Evolutionary conservation across 2,888 invertebrate species (phyloP).

Genomic region (Drosophila niveifrons): DNA sequence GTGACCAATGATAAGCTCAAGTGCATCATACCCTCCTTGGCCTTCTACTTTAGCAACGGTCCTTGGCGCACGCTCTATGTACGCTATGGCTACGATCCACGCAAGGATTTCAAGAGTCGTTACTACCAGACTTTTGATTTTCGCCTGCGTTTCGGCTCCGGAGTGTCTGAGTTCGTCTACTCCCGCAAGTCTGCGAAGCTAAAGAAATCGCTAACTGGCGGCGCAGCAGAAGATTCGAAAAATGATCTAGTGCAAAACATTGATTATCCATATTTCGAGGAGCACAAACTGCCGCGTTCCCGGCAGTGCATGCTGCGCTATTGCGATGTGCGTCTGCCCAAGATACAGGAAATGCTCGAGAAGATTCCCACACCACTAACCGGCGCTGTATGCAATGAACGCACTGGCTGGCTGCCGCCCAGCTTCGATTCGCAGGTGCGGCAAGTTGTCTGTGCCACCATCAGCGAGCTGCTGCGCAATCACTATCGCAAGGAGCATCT

Average conservation of each 20-base stretch:
- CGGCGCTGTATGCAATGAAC: conserved; percentile 89
- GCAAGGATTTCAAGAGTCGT: conserved; percentile 91
- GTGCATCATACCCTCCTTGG: conserved; percentile 92
- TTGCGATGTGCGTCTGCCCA: conserved; percentile 92
- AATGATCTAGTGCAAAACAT: conserved; percentile 78
- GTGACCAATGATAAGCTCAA: conserved; percentile 89
- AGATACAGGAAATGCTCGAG: conserved; percentile 91
- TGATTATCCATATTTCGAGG: conserved; percentile 87
- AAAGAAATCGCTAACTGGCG: conserved; percentile 44
- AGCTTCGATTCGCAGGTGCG: conserved; percentile 90
- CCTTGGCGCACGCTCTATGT: conserved; percentile 98
- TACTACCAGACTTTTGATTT: conserved; percentile 96
- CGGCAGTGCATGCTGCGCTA: conserved; percentile 96
- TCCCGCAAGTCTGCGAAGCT: conserved; percentile 73
- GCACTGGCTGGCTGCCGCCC: conserved; percentile 92
- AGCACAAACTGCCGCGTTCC: conserved; percentile 91
- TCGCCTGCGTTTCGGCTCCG: conserved; percentile 86
- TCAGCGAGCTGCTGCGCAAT: conserved; percentile 86
- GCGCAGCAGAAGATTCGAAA: conserved; percentile 71
- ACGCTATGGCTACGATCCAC: conserved; percentile 95
- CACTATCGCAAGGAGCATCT: conserved; percentile 82
- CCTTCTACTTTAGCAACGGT: conserved; percentile 94
- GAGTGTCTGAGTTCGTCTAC: conserved; percentile 82
- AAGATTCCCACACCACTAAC: conserved; percentile 88
- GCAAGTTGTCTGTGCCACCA: conserved; percentile 90